Percentiles rank a stretch among this genome's conserved stretches.
Evolutionary conservation across 2,113 vertebrate genomes (phyloP).

Genomic region (Aythya baeri): DNA sequence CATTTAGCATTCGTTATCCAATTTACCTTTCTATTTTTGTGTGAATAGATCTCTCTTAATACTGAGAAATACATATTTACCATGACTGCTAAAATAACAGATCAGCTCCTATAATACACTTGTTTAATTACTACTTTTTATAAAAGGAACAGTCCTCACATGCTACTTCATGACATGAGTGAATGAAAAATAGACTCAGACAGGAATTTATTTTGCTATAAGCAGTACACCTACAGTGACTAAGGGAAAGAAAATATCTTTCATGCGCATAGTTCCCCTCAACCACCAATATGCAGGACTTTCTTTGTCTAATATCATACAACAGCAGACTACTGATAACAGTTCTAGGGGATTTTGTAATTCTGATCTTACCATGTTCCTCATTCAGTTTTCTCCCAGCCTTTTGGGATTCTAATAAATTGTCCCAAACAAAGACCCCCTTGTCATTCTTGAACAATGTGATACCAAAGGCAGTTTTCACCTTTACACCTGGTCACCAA

Average conservation of each 20-base stretch:
- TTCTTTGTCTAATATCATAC: neutral
- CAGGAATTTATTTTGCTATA: neutral
- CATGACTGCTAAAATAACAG: neutral
- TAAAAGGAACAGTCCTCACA: neutral
- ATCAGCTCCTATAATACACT: neutral
- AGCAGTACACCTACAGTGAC: neutral
- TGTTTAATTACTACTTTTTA: neutral
- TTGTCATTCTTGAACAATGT: neutral
- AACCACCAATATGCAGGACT: neutral
- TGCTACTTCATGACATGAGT: neutral
- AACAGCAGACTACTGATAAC: neutral
- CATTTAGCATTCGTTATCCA: neutral
- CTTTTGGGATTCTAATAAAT: neutral
- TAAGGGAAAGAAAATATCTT: neutral
- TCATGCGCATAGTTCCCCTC: neutral
- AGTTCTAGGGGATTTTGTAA: neutral
- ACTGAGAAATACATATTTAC: neutral
- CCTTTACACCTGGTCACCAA: neutral
- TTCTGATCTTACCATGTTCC: neutral
- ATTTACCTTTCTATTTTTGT: neutral
- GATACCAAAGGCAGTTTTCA: neutral
- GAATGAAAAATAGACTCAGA: neutral
- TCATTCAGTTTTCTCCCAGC: neutral
- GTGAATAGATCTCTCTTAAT: neutral
- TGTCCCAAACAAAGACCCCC: neutral